Evolutionary conservation across 2,113 vertebrate species (phyloP).

Genomic region (Chaetops frenatus): DNA sequence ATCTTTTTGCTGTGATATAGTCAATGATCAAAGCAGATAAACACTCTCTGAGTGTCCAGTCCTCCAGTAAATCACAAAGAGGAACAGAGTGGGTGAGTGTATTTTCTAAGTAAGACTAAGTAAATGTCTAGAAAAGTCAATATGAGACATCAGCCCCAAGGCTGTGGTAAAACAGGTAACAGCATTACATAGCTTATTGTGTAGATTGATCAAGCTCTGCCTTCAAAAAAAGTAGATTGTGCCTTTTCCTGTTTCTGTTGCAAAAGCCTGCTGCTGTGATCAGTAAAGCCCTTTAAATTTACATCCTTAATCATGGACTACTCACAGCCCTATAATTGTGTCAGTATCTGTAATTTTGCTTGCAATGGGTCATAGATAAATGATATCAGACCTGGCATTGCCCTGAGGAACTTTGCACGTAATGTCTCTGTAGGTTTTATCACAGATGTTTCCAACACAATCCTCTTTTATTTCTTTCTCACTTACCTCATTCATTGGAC

Average conservation of each 20-base stretch:
- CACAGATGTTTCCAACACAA: not conserved
- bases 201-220: not conserved
- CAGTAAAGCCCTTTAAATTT: not conserved
- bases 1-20: not conserved
- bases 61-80: not conserved
- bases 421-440: not conserved
- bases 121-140: slow-evolving; percentile 7
- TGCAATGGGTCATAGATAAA: not conserved
- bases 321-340: not conserved
- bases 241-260: not conserved
- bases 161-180: not conserved
- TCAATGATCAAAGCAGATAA: not conserved
- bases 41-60: not conserved
- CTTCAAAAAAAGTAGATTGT: not conserved
- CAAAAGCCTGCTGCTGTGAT: not conserved
- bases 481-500: not conserved
- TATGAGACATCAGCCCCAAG: not conserved
- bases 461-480: not conserved
- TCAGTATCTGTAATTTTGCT: not conserved
- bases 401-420: not conserved
- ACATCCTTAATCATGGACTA: not conserved
- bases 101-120: slow-evolving; percentile 8
- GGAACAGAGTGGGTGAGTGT: not conserved
- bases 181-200: not conserved
- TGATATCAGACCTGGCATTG: not conserved